These are phyloP conservation scores for Bombus soroeensis DNA, from an alignment of 1,140 invertebrate genomes.

Conservation along the genomic window DNA sequence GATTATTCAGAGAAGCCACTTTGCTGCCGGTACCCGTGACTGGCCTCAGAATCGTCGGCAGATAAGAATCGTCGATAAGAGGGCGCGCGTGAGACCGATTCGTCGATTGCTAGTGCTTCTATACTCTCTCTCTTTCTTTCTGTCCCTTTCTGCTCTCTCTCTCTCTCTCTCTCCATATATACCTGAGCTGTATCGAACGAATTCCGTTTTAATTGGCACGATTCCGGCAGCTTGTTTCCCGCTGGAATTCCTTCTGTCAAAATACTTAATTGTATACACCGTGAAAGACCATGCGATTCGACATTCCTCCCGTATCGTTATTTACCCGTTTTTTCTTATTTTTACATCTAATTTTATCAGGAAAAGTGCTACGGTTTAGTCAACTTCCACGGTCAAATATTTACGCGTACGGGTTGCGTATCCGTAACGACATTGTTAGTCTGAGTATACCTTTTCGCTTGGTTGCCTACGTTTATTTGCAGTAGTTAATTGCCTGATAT, in stretches of 20 bases:
- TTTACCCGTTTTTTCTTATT: background rate
- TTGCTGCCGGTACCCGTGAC: slow-evolving; percentile 33
- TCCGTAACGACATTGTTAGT: background rate
- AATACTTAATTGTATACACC: slow-evolving; percentile 56
- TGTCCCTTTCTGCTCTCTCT: background rate
- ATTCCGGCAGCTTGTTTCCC: slow-evolving; percentile 53
- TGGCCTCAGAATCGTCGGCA: slow-evolving; percentile 14
- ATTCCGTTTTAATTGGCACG: slow-evolving; percentile 65
- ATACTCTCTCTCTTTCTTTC: background rate
- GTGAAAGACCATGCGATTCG: background rate
- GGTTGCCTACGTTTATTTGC: background rate
- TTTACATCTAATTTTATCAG: background rate
- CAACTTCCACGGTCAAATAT: background rate
- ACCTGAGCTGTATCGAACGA: slow-evolving; percentile 6
- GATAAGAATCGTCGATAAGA: slow-evolving; percentile 54
- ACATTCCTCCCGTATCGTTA: background rate
- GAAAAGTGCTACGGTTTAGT: background rate
- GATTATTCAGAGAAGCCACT: slow-evolving; percentile 42
- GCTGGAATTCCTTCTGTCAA: slow-evolving; percentile 56
- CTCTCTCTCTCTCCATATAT: slow-evolving; percentile 5
- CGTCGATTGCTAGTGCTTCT: slow-evolving; percentile 16
- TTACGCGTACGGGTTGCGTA: background rate
- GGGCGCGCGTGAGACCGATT: slow-evolving; percentile 36
- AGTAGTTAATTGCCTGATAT: background rate
- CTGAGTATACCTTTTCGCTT: background rate